phyloP scores from a whole-genome alignment of 1,140 invertebrate genomes.

The Hylaeus volcanicus region DNA sequence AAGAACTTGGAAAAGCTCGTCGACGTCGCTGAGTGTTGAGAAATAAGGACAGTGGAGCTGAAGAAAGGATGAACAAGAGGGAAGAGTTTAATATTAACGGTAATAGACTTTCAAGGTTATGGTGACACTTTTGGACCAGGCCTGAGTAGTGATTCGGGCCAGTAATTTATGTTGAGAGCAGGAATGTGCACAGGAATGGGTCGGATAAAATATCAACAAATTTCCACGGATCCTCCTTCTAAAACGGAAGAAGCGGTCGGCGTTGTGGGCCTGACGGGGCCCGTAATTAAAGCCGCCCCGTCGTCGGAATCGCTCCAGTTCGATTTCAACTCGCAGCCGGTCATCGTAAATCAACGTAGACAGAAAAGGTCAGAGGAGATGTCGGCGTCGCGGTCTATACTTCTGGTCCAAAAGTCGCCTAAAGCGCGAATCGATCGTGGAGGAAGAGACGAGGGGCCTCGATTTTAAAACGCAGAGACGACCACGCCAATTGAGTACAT shows the following conservation, averaged over 20 bases:
- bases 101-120: no score
- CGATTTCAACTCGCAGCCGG: constrained; percentile 61
- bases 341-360: constrained; percentile 65
- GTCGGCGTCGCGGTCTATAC: constrained; percentile 13
- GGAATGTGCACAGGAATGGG: no score
- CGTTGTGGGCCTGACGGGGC: constrained; percentile 1
- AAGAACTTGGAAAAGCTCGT: not conserved
- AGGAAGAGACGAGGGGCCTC: not conserved
- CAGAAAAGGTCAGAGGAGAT: constrained; percentile 55
- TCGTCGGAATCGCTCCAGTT: constrained; percentile 60
- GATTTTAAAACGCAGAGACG: constrained; percentile 29
- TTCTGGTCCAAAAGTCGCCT: constrained; percentile 22
- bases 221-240: not conserved
- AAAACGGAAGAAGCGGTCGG: not conserved
- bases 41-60: not conserved
- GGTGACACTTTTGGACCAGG: no score
- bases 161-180: no score
- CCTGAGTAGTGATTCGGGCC: no score
- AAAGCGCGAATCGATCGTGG: constrained; percentile 41
- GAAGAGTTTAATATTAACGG: no score
- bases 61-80: no score
- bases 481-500: constrained; percentile 54
- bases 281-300: constrained; percentile 63
- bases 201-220: no score
- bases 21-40: not conserved